Evolutionary conservation across 2,888 invertebrate species (phyloP).

Genomic region (Phengaris alcon): DNA sequence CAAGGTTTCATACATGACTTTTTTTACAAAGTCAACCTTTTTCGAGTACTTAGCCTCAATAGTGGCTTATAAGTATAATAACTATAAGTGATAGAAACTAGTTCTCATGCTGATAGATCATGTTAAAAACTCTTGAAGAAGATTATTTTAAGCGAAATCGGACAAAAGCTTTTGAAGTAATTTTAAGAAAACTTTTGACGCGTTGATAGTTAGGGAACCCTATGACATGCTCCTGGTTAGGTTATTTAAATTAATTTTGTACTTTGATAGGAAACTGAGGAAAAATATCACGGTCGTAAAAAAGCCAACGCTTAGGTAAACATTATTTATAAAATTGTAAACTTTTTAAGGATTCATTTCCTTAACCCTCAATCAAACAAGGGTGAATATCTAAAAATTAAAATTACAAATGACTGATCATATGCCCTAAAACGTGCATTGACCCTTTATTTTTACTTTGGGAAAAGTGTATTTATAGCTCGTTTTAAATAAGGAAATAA

Average conservation of each 20-base stretch:
- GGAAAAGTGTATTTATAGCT: background rate
- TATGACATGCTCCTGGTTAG: too few relatives aligned
- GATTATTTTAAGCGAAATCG: too few relatives aligned
- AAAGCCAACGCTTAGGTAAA: background rate
- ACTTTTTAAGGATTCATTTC: slow-evolving; percentile 6
- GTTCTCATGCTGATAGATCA: too few relatives aligned
- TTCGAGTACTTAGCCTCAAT: too few relatives aligned
- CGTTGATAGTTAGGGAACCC: too few relatives aligned
- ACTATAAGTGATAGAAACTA: too few relatives aligned
- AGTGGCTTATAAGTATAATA: too few relatives aligned
- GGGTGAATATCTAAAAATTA: background rate
- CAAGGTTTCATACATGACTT: too few relatives aligned
- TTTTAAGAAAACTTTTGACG: too few relatives aligned
- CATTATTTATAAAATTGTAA: slow-evolving; percentile 6
- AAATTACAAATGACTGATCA: background rate
- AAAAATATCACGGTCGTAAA: background rate
- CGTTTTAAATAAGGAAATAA: background rate
- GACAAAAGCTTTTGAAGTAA: too few relatives aligned
- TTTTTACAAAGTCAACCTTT: too few relatives aligned
- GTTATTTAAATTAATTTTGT: background rate
- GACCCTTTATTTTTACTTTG: background rate
- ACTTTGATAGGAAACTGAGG: background rate
- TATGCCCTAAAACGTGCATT: background rate
- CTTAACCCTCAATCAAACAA: slow-evolving; percentile 17
- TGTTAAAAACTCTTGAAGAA: too few relatives aligned